phyloP scores from a whole-genome alignment of 2,888 invertebrate genomes.

The Ephialtes manifestator region DNA sequence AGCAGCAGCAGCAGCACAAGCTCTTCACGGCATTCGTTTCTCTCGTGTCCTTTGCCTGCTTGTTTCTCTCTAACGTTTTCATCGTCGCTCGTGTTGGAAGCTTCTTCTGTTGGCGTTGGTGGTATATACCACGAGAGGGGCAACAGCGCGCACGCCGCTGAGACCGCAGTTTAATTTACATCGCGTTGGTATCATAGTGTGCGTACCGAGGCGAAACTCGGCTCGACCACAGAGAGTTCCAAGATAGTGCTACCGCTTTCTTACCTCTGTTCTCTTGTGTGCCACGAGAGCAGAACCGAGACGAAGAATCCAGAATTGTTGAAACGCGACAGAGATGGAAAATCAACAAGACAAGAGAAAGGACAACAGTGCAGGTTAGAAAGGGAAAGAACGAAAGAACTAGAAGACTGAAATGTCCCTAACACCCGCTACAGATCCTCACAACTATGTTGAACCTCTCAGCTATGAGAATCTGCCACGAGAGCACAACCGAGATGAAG shows the following conservation, averaged over 20 bases:
- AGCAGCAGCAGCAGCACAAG: too few relatives aligned
- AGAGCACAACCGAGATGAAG: constrained; percentile 40
- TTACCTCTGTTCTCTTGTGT: constrained; percentile 42
- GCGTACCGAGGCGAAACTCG: constrained; percentile 60
- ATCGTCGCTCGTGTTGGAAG: constrained; percentile 69
- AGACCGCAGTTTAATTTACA: constrained; percentile 75
- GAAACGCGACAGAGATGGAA: constrained; percentile 44
- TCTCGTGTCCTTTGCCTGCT: constrained; percentile 55
- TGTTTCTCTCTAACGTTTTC: constrained; percentile 75
- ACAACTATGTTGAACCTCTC: neutral
- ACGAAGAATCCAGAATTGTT: constrained; percentile 46
- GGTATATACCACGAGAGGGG: constrained; percentile 55
- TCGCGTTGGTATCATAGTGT: constrained; percentile 48
- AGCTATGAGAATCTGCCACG: too few relatives aligned
- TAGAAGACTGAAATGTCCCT: constrained; percentile 31
- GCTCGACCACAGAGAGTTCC: constrained; percentile 57
- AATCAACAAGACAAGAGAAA: constrained; percentile 12
- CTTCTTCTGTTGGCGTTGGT: constrained; percentile 45
- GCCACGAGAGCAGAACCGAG: constrained; percentile 33
- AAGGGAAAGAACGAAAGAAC: constrained; percentile 30
- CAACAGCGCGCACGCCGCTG: constrained; percentile 53
- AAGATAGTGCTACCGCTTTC: constrained; percentile 59
- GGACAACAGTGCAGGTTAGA: constrained; percentile 30
- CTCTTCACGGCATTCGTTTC: constrained; percentile 52
- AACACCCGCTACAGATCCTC: constrained; percentile 27